Evolutionary conservation across 92 coral and sea anemone genomes (phyloP).

Genomic region (Virgularia gustaviana): DNA sequence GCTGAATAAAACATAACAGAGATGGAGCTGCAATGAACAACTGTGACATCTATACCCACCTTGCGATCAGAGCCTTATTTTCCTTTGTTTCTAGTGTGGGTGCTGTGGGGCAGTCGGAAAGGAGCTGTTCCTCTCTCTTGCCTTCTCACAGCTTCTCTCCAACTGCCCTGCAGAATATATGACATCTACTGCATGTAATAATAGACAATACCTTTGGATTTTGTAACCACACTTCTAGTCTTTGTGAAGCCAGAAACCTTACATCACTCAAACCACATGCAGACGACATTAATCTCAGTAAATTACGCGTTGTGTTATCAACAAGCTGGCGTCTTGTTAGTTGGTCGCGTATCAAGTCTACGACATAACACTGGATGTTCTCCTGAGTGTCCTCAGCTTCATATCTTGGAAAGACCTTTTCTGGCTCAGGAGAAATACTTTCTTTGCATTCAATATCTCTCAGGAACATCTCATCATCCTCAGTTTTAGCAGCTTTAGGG

Average conservation of each 20-base stretch:
- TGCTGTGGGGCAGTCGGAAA: neutral
- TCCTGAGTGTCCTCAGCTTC: constrained; percentile 64
- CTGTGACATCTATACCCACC: neutral
- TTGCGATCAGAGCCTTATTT: too few species aligned
- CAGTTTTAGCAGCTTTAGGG: constrained; percentile 21
- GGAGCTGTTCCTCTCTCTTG: neutral
- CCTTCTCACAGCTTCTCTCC: neutral
- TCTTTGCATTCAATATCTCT: constrained; percentile 31
- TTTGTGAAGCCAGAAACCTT: constrained; percentile 78
- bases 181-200: too few species aligned
- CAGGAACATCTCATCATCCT: constrained; percentile 23
- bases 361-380: constrained; percentile 73
- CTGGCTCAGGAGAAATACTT: constrained; percentile 31
- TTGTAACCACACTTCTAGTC: constrained; percentile 87
- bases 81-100: too few species aligned
- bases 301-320: constrained; percentile 90
- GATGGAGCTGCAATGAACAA: neutral
- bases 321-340: constrained; percentile 88
- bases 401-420: constrained; percentile 52
- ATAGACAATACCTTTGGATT: constrained; percentile 99
- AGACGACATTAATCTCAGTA: constrained; percentile 73
- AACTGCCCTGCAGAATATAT: too few species aligned
- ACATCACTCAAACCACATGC: constrained; percentile 89
- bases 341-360: constrained; percentile 88
- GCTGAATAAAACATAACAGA: constrained; percentile 39